Conservation (phyloP, 2,888 invertebrate species). For the Epirrhoe alternata region DNA sequence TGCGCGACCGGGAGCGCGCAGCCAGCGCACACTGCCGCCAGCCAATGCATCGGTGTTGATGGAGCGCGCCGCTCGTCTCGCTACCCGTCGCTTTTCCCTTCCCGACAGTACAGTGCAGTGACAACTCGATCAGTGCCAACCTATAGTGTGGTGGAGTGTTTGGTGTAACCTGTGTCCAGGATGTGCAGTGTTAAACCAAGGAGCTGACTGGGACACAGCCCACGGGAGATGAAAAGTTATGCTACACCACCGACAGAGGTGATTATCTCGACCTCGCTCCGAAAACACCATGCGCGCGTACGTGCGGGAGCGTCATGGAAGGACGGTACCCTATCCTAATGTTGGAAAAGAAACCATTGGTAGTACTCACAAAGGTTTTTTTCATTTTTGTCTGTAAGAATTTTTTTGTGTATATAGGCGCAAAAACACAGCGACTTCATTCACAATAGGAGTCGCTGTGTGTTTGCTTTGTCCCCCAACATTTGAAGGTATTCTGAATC, state of each 20-base stretch:
- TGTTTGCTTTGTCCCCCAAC: conserved; percentile 59
- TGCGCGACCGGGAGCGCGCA: conserved; percentile 81
- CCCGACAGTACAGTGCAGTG: conserved; percentile 52
- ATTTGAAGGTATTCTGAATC: conserved; percentile 58
- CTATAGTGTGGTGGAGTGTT: conserved; percentile 62
- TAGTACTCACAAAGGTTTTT: conserved; percentile 56
- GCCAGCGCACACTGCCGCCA: conserved; percentile 69
- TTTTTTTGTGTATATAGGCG: conserved; percentile 62
- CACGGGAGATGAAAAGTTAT: conserved; percentile 79
- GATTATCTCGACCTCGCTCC: conserved; percentile 79
- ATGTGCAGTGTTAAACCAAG: conserved; percentile 69
- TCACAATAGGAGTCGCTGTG: conserved; percentile 75
- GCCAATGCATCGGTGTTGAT: conserved; percentile 82
- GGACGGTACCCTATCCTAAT: conserved; percentile 25
- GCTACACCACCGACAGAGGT: conserved; percentile 84
- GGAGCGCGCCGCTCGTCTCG: conserved; percentile 72
- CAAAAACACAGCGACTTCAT: no score
- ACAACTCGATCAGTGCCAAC: conserved; percentile 47
- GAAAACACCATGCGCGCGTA: conserved; percentile 69
- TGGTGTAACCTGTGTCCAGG: conserved; percentile 69
- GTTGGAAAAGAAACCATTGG: conserved; percentile 42
- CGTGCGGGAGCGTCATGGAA: conserved; percentile 66
- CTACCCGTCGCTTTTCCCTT: conserved; percentile 31
- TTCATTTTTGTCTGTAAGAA: conserved; percentile 28
- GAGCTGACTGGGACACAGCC: conserved; percentile 75